Percentiles rank a stretch among this genome's conserved stretches.
Conservation (phyloP, 2,797 vertebrate genomes). For the Acrocephalus scirpaceus region DNA sequence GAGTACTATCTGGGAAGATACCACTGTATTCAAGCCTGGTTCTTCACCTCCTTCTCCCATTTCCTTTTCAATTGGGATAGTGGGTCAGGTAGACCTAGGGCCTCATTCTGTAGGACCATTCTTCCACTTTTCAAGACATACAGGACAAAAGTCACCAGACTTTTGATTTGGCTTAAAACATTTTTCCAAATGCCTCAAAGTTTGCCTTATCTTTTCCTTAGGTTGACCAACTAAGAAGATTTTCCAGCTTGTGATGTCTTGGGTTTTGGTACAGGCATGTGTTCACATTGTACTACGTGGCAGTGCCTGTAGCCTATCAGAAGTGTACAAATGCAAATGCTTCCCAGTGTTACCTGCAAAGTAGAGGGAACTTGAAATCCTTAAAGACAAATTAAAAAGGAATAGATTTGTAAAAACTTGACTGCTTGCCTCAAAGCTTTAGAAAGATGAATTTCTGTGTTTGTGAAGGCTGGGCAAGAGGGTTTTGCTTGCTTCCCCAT, state of each 20-base stretch:
- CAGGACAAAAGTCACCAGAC: not conserved
- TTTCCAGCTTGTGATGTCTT: not conserved
- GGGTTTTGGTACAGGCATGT: accelerated
- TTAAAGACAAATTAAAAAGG: not conserved
- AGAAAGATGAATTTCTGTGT: not conserved
- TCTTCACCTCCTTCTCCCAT: not conserved
- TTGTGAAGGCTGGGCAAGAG: not conserved
- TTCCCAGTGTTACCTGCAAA: not conserved
- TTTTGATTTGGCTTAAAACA: not conserved
- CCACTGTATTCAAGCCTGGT: not conserved
- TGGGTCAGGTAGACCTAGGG: no score
- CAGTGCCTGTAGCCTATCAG: not conserved
- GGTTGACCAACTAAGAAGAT: not conserved
- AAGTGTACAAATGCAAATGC: not conserved
- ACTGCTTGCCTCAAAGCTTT: not conserved
- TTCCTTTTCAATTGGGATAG: not conserved
- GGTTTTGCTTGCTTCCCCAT: not conserved
- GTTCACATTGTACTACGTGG: accelerated
- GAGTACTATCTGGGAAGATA: not conserved
- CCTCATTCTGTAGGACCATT: not conserved
- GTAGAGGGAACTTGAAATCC: not conserved
- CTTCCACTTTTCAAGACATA: not conserved
- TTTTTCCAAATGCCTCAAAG: not conserved
- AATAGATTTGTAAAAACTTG: not conserved
- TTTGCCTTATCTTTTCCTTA: not conserved